Evolutionary conservation across 2,113 vertebrate species (phyloP), one percentile per base, ranked within the genome.

Genomic region (Hyla sarda): DNA sequence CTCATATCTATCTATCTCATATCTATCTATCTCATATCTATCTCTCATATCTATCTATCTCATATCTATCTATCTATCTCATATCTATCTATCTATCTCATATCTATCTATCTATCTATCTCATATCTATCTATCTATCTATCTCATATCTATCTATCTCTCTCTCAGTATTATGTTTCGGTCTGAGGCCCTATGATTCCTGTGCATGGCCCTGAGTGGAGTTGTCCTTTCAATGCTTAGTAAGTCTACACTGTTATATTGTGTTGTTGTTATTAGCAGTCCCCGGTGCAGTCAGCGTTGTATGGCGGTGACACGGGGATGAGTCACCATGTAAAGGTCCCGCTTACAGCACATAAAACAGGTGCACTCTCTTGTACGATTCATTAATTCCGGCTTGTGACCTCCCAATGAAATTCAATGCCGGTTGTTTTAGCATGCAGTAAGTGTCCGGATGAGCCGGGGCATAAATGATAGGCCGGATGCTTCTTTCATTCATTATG

Each of bases 371-470:
- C 30, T 10, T 77, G 30, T 77, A 77, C 16, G 30, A 30, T 4
- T 77, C 75, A 77, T 77, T 77, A 77, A 54, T 77, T 77, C 75
- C 48, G 28, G 28, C 48, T 76, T 77, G 41, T 77, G 75, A 77
- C 75, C 75, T 77, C 50, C 28, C 75, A 8, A n/a, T 19, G 75
- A 77, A 32, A 54, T 54, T 54, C 14, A 21, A 16, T 52, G 74
- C 50, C 5, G 25, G 74, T 32, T 52, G 14, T 28, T 19, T 48
- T 16, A 25, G 73, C 23, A 48, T n/a, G 52, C 28, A 23, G 14
- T 30, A 54, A 32, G 5, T 14, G 19, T 58, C 76, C 48, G 19
- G 9, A 30, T 56, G 19, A 54, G 28, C 28, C 28, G 16, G 2
- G 28, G 16, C 28, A 25, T 13, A 12, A 79, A 21, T 37, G 52